These are phyloP conservation scores for Meloidogyne hapla DNA, from an alignment of 1,140 invertebrate species.

Conservation along the genomic window DNA sequence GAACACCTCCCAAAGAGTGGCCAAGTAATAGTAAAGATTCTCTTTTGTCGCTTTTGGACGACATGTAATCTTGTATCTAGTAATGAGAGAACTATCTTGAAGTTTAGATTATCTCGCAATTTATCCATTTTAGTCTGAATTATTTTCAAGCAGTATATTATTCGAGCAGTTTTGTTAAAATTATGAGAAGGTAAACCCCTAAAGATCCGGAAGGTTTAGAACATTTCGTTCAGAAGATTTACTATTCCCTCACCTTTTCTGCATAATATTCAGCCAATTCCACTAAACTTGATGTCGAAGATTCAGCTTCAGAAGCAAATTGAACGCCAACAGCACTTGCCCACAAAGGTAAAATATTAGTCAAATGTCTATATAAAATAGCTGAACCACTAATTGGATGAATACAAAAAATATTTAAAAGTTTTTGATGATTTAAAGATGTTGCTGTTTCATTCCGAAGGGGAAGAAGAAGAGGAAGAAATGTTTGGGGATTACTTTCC, in stretches of 20 bases:
- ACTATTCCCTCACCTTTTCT: constrained; percentile 27
- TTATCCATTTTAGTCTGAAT: no score
- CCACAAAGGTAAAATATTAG: constrained; percentile 39
- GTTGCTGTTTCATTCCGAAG: neutral
- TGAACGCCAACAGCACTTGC: constrained; percentile 51
- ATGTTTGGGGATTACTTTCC: neutral
- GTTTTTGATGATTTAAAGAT: neutral
- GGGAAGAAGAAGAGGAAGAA: neutral
- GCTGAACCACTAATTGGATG: constrained; percentile 55
- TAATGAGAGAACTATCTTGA: constrained; percentile 26
- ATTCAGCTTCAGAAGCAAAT: constrained; percentile 31
- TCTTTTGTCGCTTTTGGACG: no score
- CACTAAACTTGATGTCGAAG: constrained; percentile 19
- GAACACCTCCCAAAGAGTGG: constrained; percentile 51
- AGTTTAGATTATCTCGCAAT: no score
- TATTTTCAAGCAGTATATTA: no score
- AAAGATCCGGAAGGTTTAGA: no score
- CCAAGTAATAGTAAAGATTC: constrained; percentile 43
- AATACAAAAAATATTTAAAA: constrained; percentile 45
- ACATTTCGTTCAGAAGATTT: neutral
- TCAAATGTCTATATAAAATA: constrained; percentile 49
- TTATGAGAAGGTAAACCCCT: no score
- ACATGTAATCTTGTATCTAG: constrained; percentile 33
- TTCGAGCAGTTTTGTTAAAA: no score
- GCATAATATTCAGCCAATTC: constrained; percentile 55